Evolutionary conservation across 2,113 vertebrate species (phyloP).

Genomic region (Tenebrosternarchus preto): DNA sequence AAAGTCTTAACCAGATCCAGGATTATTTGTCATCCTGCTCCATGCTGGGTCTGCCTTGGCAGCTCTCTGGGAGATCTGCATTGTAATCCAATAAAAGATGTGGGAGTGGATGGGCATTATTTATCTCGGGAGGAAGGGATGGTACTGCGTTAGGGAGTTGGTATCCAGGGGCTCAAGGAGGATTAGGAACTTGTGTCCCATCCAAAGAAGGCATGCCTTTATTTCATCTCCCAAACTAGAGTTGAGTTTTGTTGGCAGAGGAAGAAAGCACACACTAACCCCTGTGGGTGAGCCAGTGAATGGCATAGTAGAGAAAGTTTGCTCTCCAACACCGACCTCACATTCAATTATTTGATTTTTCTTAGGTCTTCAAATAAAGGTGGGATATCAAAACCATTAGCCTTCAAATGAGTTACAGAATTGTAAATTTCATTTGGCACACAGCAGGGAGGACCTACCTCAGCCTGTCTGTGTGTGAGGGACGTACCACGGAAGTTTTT

Average conservation of each 20-base stretch:
- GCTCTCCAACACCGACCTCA: constrained; percentile 62
- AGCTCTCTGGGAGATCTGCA: constrained; percentile 67
- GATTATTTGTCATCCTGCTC: constrained; percentile 61
- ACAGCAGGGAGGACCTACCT: constrained; percentile 53
- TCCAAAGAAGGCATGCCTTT: constrained; percentile 69
- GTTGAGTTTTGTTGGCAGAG: constrained; percentile 69
- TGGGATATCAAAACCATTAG: constrained; percentile 67
- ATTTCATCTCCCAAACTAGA: constrained; percentile 74
- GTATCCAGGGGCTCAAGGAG: constrained; percentile 69
- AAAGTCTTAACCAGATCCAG: constrained; percentile 62
- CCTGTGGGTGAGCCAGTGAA: constrained; percentile 55
- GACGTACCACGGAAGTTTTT: constrained; percentile 38
- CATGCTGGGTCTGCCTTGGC: constrained; percentile 59
- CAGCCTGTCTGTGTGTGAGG: constrained; percentile 48
- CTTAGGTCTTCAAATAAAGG: constrained; percentile 61
- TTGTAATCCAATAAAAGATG: constrained; percentile 75
- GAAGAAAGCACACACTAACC: constrained; percentile 60
- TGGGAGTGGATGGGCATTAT: constrained; percentile 72
- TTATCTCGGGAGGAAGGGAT: constrained; percentile 73
- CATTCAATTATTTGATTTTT: constrained; percentile 70
- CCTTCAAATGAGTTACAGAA: constrained; percentile 68
- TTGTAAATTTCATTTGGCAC: constrained; percentile 72
- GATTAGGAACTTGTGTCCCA: constrained; percentile 74
- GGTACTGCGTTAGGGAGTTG: constrained; percentile 72
- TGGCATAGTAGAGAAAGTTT: constrained; percentile 62